Conservation (phyloP, 2,797 vertebrate genomes). For the Urophycis tenuis region DNA sequence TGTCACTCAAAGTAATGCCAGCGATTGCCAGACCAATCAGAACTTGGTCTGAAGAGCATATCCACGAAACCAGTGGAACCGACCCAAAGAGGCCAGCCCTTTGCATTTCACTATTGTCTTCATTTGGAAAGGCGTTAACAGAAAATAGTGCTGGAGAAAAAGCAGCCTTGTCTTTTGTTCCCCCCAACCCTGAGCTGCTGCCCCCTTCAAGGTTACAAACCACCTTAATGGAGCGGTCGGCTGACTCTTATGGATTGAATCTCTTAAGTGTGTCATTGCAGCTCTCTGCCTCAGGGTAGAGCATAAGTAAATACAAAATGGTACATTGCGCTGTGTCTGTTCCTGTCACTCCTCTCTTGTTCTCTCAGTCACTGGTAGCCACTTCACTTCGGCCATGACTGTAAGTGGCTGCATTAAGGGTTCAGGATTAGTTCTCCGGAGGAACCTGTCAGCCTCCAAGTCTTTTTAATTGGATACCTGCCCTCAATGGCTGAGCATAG, state of each 20-base stretch:
- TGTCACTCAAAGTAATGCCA: no score
- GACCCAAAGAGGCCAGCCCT: no score
- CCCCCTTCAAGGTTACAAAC: conserved; percentile 1
- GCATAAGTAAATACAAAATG: neutral
- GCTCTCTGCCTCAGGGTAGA: neutral
- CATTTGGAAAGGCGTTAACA: neutral
- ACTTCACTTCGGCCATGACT: neutral
- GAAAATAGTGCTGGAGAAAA: neutral
- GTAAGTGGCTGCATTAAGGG: conserved; percentile 9
- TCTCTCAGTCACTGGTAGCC: neutral
- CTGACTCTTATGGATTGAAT: conserved; percentile 25
- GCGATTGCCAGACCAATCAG: no score
- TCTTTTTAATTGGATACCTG: conserved; percentile 19
- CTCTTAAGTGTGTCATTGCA: conserved; percentile 3
- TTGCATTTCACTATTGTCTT: neutral
- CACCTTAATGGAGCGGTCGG: conserved; percentile 3
- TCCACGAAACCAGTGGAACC: no score
- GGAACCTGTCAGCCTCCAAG: conserved; percentile 7
- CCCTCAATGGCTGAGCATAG: neutral
- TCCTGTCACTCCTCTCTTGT: neutral
- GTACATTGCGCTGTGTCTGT: neutral
- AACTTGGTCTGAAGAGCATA: no score
- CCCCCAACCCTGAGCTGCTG: conserved; percentile 11
- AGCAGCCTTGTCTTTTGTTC: conserved; percentile 11
- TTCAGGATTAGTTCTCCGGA: neutral